Evolutionary conservation across 2,888 invertebrate species (phyloP).

Genomic region (Meghimatium bilineatum): DNA sequence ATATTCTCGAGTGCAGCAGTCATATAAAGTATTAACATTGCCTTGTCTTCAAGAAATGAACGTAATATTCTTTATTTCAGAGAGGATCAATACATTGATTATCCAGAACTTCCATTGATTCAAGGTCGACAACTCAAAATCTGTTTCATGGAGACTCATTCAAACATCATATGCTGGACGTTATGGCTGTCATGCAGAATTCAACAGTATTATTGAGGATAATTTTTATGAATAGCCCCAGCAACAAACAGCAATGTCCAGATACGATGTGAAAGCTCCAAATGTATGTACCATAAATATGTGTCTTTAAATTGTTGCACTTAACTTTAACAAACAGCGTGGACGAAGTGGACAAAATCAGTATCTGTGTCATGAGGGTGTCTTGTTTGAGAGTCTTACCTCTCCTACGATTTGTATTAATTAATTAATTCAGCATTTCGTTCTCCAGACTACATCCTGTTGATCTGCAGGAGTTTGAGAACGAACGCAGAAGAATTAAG

Average conservation of each 20-base stretch:
- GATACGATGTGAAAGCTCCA: conserved; percentile 5
- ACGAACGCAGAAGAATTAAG: too few species aligned
- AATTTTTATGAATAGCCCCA: not conserved
- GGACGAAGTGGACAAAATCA: too few species aligned
- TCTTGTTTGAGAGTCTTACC: too few species aligned
- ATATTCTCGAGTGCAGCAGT: too few species aligned
- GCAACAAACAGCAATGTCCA: conserved; percentile 1
- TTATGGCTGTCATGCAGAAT: not conserved
- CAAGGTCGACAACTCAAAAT: not conserved
- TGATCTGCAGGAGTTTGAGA: too few species aligned
- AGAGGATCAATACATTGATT: not conserved
- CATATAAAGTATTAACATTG: too few species aligned
- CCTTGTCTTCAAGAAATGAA: not conserved
- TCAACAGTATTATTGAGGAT: not conserved
- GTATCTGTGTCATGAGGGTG: too few species aligned
- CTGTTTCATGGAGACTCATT: not conserved
- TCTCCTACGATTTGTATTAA: too few species aligned
- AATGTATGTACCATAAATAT: conserved; percentile 14
- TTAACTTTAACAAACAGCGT: too few species aligned
- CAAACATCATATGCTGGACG: not conserved
- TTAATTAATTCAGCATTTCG: too few species aligned
- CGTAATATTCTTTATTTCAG: not conserved
- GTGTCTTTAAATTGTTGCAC: not conserved
- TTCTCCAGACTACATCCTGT: too few species aligned
- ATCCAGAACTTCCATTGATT: not conserved